Conservation (phyloP, 1,140 invertebrate species). For the Calycopis cecrops region DNA sequence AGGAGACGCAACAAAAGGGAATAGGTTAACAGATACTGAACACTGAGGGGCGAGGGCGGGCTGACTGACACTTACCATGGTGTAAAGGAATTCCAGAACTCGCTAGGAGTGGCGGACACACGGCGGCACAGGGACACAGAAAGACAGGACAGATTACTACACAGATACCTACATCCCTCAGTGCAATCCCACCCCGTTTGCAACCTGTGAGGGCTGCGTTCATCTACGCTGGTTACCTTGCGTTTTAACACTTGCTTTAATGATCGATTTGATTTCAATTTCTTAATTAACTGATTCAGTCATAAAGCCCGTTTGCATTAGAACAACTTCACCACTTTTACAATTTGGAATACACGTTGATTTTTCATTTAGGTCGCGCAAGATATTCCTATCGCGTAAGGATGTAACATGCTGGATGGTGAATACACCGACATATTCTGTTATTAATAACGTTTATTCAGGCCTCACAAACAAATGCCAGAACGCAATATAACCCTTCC, state of each 20-base stretch:
- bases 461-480: slow-evolving; percentile 66
- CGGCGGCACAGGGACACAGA: slow-evolving; percentile 81
- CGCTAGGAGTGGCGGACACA: slow-evolving; percentile 87
- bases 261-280: slow-evolving; percentile 65
- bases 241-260: slow-evolving; percentile 68
- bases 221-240: slow-evolving; percentile 71
- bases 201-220: slow-evolving; percentile 57
- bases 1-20: slow-evolving; percentile 70
- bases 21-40: slow-evolving; percentile 75
- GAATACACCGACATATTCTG: slow-evolving; percentile 47
- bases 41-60: slow-evolving; percentile 75
- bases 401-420: slow-evolving; percentile 48
- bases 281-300: slow-evolving; percentile 46
- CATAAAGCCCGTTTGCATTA: slow-evolving; percentile 72
- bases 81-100: slow-evolving; percentile 97
- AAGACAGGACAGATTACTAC: slow-evolving; percentile 83
- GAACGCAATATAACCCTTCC: slow-evolving; percentile 74
- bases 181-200: slow-evolving; percentile 70
- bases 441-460: slow-evolving; percentile 36
- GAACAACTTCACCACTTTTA: slow-evolving; percentile 68
- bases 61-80: slow-evolving; percentile 93
- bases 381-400: background rate
- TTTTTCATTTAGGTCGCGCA: slow-evolving; percentile 3
- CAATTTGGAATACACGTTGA: slow-evolving; percentile 10
- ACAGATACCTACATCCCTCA: slow-evolving; percentile 78